Evolutionary conservation across 2,888 invertebrate species (phyloP).

Genomic region (Strigamia crassipes): DNA sequence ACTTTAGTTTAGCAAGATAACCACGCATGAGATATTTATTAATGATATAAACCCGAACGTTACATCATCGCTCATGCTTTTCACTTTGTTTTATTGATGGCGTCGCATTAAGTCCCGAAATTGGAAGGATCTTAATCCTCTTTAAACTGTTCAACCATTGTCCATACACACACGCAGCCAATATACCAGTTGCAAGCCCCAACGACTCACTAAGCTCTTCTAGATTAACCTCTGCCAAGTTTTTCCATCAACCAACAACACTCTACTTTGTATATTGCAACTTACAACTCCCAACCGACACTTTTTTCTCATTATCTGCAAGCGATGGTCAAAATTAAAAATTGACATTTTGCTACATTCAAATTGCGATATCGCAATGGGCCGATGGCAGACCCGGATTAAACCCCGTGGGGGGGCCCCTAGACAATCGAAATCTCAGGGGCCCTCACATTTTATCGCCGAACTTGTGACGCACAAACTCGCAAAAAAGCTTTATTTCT

Average conservation of each 20-base stretch:
- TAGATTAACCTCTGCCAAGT: conserved; percentile 22
- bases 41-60: background rate
- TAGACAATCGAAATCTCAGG: too few relatives aligned
- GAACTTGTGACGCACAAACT: too few relatives aligned
- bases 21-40: background rate
- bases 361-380: too few relatives aligned
- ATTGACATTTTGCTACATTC: too few relatives aligned
- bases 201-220: conserved; percentile 3
- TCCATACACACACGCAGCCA: conserved; percentile 8
- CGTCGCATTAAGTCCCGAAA: background rate
- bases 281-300: background rate
- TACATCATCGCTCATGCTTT: background rate
- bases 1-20: background rate
- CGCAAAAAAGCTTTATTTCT: too few relatives aligned
- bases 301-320: background rate
- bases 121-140: conserved; percentile 8
- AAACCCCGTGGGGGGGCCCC: too few relatives aligned
- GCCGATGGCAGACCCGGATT: too few relatives aligned
- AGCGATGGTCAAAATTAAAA: background rate
- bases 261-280: background rate
- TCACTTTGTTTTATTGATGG: conserved; percentile 30
- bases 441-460: too few relatives aligned
- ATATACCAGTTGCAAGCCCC: background rate
- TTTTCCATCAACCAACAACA: conserved; percentile 6
- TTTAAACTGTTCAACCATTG: conserved; percentile 23